Base-by-base conservation (phyloP, 2,888 invertebrate species). In the Drosophila planitibia region DNA sequence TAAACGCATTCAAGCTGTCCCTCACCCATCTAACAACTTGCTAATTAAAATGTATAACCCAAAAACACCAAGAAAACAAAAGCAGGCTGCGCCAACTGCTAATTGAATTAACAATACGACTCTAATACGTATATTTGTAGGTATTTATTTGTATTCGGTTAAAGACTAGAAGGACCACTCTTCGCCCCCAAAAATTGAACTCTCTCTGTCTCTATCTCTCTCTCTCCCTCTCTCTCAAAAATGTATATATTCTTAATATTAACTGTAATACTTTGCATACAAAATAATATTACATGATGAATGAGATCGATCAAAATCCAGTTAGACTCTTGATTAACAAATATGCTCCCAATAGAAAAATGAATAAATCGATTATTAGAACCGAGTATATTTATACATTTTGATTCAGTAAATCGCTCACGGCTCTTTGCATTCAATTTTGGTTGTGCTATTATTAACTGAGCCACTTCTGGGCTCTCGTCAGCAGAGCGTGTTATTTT, bases 61-160 rank as follows among this genome's bases (percentile, higher is more conserved):
- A 39, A 55, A 49, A 58, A 54, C 28, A n/a, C 9, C 47, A 39
- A 59, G 53, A 58, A 55, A 64, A 68, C 53, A 74, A 63, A 67
- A 58, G 44, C 54, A 22, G 25, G 47, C 30, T 70, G 77, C 77
- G 80, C 78, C 72, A 78, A 69, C 72, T 73, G 77, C 59, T 82
- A 85, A 87, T 87, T 76, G 22, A 82, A 85, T 89, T 87, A 89
- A 72, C 89, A 77, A 51, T 12, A 28, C 32, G 58, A 35, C 76
- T 75, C 76, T 80, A 85, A 89, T 77, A 71, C 58, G 6, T 39
- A 53, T 37, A 33, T 55, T 37, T 55, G 35, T 30, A 14, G 16
- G 16, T 54, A 35, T 25, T 35, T 22, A 35, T 35, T 32, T 57
- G 35, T 52, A n/a, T 32, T 16, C 12, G 9, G 22, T 22, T 22